A percentile compares a stretch with the other conserved stretches of the same genome.
phyloP scores from a whole-genome alignment of 2,797 vertebrate species.

The Hoplostethus atlanticus region DNA sequence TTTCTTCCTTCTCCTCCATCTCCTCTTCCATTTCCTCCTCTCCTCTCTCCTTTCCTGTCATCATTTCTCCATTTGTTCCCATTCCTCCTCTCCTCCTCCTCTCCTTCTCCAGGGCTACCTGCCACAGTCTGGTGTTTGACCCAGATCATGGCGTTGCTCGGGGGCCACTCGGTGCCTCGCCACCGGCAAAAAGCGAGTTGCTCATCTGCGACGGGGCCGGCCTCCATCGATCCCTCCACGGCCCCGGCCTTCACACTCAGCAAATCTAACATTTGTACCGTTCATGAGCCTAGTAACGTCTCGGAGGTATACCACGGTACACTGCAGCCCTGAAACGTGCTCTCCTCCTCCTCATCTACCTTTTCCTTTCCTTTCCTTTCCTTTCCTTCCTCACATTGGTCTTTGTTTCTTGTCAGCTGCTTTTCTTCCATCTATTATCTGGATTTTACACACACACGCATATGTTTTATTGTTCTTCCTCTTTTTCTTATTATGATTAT shows the following conservation, averaged over 20 bases:
- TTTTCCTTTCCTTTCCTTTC: not conserved
- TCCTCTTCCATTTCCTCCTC: not conserved
- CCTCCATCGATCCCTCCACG: constrained; percentile 27
- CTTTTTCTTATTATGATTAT: not conserved
- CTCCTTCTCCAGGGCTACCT: not conserved
- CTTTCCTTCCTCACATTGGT: not conserved
- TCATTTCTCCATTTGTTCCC: too few relatives aligned
- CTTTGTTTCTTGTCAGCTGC: not conserved
- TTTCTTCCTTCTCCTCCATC: not conserved
- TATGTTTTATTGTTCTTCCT: not conserved
- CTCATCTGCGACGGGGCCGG: constrained; percentile 26
- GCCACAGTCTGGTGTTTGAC: constrained; percentile 23
- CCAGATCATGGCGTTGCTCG: constrained; percentile 12
- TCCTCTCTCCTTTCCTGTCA: not conserved
- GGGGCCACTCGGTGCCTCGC: not conserved
- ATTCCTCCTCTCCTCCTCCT: not conserved
- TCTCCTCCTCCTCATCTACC: not conserved
- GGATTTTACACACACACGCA: not conserved
- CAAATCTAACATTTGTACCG: constrained; percentile 49
- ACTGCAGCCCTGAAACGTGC: constrained; percentile 1
- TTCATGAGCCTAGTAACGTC: constrained; percentile 36
- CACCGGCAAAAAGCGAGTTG: constrained; percentile 18
- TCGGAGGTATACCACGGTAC: constrained; percentile 21
- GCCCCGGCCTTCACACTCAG: constrained; percentile 48
- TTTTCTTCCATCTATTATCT: not conserved